Evolutionary conservation across 2,113 vertebrate species (phyloP).

Genomic region (Oreochromis tanganicae): DNA sequence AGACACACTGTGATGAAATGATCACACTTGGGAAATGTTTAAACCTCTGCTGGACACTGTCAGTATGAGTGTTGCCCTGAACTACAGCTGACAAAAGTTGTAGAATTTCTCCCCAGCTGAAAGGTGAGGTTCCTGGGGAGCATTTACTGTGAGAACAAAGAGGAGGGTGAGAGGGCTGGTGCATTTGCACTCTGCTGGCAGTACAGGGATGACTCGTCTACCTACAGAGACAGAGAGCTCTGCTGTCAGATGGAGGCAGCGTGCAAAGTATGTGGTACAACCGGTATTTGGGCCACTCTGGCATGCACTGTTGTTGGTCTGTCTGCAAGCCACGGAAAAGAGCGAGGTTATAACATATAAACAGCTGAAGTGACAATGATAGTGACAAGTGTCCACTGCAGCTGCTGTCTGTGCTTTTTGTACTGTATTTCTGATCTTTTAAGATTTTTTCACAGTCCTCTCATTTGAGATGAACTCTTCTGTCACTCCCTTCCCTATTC

Average conservation of each 20-base stretch:
- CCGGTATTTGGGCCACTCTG: background rate
- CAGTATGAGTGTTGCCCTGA: background rate
- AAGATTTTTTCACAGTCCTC: background rate
- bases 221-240: background rate
- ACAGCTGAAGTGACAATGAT: background rate
- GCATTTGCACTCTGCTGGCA: background rate
- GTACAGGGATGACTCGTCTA: rapidly evolving
- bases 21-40: background rate
- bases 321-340: background rate
- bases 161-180: background rate
- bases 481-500: background rate
- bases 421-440: background rate
- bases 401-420: background rate
- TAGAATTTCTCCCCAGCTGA: background rate
- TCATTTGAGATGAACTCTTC: background rate
- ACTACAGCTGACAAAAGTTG: background rate
- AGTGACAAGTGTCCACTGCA: background rate
- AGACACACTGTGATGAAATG: background rate
- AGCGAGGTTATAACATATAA: background rate
- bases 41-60: background rate
- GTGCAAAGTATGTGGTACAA: background rate
- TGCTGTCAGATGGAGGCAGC: background rate
- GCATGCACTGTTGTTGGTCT: background rate
- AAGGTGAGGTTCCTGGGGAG: background rate
- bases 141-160: background rate